Evolutionary conservation across 2,888 invertebrate genomes (phyloP).

Genomic region (Dynastes grantii): DNA sequence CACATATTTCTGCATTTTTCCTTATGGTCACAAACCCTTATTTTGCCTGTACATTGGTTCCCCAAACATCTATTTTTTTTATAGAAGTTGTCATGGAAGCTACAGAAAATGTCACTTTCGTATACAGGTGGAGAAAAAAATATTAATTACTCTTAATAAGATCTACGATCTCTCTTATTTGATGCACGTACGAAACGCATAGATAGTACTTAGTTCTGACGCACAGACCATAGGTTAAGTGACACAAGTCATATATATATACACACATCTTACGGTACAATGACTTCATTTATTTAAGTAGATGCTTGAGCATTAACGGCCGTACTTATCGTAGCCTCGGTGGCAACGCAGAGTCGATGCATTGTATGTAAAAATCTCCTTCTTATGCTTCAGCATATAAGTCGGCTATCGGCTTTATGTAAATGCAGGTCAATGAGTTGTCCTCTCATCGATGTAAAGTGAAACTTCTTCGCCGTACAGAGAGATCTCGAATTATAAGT

Average conservation of each 20-base stretch:
- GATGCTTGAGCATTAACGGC: not conserved
- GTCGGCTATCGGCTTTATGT: constrained; percentile 28
- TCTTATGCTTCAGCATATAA: not conserved
- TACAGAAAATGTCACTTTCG: too few species aligned
- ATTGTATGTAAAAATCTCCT: not conserved
- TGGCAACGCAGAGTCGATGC: not conserved
- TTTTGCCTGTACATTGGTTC: too few species aligned
- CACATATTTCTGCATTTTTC: too few species aligned
- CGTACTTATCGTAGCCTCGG: not conserved
- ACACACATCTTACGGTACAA: constrained; percentile 15
- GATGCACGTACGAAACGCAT: not conserved
- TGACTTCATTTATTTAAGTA: constrained; percentile 41
- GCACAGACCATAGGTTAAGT: constrained; percentile 5
- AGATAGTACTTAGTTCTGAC: not conserved
- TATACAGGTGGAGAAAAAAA: not conserved
- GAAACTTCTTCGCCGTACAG: not conserved
- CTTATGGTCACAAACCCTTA: too few species aligned
- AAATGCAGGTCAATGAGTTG: constrained; percentile 41
- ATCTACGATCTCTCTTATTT: not conserved
- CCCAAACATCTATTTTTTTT: too few species aligned
- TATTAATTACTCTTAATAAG: not conserved
- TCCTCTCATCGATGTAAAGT: not conserved
- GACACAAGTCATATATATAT: not conserved
- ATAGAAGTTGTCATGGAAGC: too few species aligned
- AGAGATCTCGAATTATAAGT: not conserved